A percentile compares a stretch with the other conserved stretches of the same genome.
Evolutionary conservation across 2,888 invertebrate genomes (phyloP).

Genomic region (Chouioia cunea): DNA sequence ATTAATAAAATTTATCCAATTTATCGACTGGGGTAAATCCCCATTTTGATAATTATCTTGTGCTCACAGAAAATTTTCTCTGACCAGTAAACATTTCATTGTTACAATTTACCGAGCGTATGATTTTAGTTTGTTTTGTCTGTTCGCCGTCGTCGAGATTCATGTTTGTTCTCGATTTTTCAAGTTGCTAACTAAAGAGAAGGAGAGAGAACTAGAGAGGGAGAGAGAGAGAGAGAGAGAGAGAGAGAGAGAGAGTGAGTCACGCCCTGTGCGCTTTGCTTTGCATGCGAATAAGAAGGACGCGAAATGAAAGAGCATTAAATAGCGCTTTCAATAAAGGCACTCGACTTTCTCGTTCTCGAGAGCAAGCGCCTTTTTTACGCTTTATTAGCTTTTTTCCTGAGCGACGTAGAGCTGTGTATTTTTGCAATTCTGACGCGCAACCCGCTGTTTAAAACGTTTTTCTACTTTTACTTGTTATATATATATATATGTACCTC

Average conservation of each 20-base stretch:
- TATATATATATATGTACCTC: neutral
- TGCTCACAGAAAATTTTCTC: conserved; percentile 9
- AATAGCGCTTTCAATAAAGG: conserved; percentile 46
- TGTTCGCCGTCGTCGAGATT: neutral
- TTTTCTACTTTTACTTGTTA: too few species aligned
- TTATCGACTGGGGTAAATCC: neutral
- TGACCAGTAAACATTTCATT: neutral
- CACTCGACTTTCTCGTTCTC: neutral
- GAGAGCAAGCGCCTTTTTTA: neutral
- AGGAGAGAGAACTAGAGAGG: too few species aligned
- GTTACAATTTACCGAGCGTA: neutral
- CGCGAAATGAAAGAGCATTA: conserved; percentile 52
- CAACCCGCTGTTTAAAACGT: too few species aligned
- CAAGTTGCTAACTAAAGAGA: too few species aligned
- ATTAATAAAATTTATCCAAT: too few species aligned
- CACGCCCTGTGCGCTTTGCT: conserved; percentile 34
- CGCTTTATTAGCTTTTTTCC: conserved; percentile 28
- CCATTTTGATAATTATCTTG: conserved; percentile 1
- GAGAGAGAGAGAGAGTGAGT: too few species aligned
- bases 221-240: too few species aligned
- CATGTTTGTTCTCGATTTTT: conserved; percentile 16
- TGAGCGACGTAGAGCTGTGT: neutral
- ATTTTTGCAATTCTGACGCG: conserved; percentile 5
- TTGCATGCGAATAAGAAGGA: conserved; percentile 51
- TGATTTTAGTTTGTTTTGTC: neutral